phyloP scores from a whole-genome alignment of 2,797 vertebrate genomes.

The Telmatherina bonti region DNA sequence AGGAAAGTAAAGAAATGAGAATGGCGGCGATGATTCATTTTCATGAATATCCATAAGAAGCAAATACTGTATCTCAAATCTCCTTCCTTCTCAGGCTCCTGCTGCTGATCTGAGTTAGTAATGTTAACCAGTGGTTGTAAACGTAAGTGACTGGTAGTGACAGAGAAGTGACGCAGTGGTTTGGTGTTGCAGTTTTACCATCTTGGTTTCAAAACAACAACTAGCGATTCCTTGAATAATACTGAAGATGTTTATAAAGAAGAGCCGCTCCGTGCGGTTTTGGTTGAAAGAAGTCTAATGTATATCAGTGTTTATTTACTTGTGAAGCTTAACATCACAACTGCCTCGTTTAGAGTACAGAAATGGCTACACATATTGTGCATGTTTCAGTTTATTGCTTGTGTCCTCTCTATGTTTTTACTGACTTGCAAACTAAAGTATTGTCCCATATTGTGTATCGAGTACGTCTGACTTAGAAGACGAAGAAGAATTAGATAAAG shows the following conservation, averaged over 20 bases:
- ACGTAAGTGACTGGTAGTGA: constrained; percentile 60
- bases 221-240: constrained; percentile 44
- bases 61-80: background rate
- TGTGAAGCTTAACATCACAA: background rate
- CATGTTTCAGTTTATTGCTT: background rate
- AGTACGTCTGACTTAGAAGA: constrained; percentile 15
- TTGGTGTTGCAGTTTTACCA: constrained; percentile 32
- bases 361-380: background rate
- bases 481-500: constrained; percentile 20
- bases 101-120: constrained; percentile 17
- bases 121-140: constrained; percentile 20
- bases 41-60: constrained; percentile 41
- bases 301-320: background rate
- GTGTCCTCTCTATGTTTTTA: background rate
- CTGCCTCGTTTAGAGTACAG: background rate
- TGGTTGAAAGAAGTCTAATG: background rate
- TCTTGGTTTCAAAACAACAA: constrained; percentile 57
- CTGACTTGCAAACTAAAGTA: constrained; percentile 4
- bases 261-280: background rate
- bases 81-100: constrained; percentile 19
- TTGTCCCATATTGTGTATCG: background rate
- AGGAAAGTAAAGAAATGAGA: constrained; percentile 53
- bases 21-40: constrained; percentile 62
- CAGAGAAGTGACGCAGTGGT: constrained; percentile 13
- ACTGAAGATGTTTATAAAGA: constrained; percentile 41